phyloP scores from a whole-genome alignment of 2,113 vertebrate species.

The Sceloporus tristichus region DNA sequence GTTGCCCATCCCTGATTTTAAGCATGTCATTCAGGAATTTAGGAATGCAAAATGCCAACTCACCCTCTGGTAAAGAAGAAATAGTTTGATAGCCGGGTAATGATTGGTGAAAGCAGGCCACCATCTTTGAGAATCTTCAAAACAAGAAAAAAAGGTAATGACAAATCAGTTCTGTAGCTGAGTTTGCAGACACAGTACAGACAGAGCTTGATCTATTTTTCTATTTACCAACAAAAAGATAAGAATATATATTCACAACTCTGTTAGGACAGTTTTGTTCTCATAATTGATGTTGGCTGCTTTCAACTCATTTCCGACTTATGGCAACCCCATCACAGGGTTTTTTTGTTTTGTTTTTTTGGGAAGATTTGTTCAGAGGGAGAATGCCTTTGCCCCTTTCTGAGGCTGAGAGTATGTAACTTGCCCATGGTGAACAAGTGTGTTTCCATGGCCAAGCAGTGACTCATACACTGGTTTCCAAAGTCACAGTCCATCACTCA shows the following conservation, averaged over 20 bases:
- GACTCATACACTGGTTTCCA: too few relatives aligned
- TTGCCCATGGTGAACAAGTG: too few relatives aligned
- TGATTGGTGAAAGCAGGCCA: slow-evolving; percentile 82
- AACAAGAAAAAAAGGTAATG: slow-evolving; percentile 9
- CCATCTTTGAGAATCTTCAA: slow-evolving; percentile 92
- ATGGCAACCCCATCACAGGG: too few relatives aligned
- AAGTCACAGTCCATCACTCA: too few relatives aligned
- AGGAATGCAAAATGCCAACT: slow-evolving; percentile 45
- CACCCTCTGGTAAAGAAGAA: slow-evolving; percentile 90
- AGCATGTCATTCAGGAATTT: not conserved
- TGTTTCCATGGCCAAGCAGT: too few relatives aligned
- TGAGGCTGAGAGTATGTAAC: too few relatives aligned
- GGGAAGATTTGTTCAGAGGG: too few relatives aligned
- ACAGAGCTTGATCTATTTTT: not conserved
- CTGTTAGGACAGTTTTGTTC: too few relatives aligned
- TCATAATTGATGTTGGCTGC: too few relatives aligned
- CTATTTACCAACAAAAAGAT: not conserved
- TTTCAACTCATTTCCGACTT: too few relatives aligned
- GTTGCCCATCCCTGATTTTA: not conserved
- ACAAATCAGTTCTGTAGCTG: not conserved
- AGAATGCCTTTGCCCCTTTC: too few relatives aligned
- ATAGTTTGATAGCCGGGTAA: slow-evolving; percentile 89
- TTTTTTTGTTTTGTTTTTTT: too few relatives aligned
- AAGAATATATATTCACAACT: not conserved
- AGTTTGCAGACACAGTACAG: not conserved